Evolutionary conservation across 2,113 vertebrate genomes (phyloP), one percentile per base, ranked within the genome.

Genomic region (Tyto alba): DNA sequence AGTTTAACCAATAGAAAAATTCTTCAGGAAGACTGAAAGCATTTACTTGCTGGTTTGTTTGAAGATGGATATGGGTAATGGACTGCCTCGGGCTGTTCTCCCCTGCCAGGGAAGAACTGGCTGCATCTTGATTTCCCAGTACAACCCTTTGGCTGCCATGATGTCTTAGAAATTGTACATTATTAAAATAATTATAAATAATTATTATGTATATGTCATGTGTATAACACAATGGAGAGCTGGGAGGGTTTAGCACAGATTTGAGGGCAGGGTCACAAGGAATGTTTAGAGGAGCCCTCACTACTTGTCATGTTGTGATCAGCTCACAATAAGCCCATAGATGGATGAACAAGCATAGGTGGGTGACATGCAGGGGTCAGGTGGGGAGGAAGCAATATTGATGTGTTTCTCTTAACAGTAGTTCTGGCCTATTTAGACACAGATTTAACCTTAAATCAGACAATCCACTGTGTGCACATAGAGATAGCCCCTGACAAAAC

Each of bases 151-250:
- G 62, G 67, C 10, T 80, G 57, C 38, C 80, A 38, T 26, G 38
- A n/a, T 81, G 73, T 32, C 74, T 85, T 69, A 0, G 6, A 76
- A 93, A 59, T 36, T 18, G 89, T 63, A 3, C 40, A 68, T 91
- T 72, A 87, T 91, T 93, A 16, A 86, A 86, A 45, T 21, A 64
- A 50, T 79, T 38, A 74, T 71, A 55, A 89, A 71, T 78, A 75
- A 74, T 78, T 27, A 59, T 52, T 9, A 8, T 17, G 15, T 47
- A 3, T 21, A 26, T 1, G 1, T 23, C 0, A 23, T 23, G 1
- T 9, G 23, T 29, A 6, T 3, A 63, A 34, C 48, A 25, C 59
- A 32, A 13, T 0, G 2, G 27, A 50, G 36, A 89, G n/a, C 26
- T 56, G 52, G 34, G 14, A 63, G 2, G 10, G 19, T 4, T 62